phyloP scores from a whole-genome alignment of 1,140 invertebrate species.

The Ylistrum balloti region DNA sequence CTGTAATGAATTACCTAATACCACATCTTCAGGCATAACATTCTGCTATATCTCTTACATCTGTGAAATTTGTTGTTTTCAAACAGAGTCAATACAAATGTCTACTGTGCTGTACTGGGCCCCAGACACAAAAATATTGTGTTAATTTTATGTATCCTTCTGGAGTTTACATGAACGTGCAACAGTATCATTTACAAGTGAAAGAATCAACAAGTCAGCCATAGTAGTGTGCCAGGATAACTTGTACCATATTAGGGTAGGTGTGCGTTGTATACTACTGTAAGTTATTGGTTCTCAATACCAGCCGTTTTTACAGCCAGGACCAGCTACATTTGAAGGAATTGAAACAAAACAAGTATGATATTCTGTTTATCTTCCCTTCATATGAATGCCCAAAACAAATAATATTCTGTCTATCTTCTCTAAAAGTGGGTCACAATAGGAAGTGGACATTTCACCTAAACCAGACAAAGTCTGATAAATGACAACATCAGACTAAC shows the following conservation, averaged over 20 bases:
- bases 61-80: background rate
- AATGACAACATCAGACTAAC: too few relatives aligned
- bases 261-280: too few relatives aligned
- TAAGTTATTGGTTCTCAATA: too few relatives aligned
- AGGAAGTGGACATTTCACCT: too few relatives aligned
- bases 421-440: too few relatives aligned
- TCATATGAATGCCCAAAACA: too few relatives aligned
- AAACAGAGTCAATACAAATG: background rate
- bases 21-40: background rate
- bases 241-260: background rate
- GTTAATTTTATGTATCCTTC: constrained; percentile 12
- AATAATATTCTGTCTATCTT: too few relatives aligned
- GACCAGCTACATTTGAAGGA: background rate
- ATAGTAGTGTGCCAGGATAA: background rate
- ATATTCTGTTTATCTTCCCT: constrained; percentile 1
- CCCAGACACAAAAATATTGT: background rate
- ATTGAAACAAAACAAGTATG: background rate
- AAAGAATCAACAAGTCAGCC: background rate
- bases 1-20: too few relatives aligned
- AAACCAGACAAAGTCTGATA: too few relatives aligned
- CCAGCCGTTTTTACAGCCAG: too few relatives aligned
- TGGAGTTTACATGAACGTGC: background rate
- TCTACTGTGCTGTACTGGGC: background rate
- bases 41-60: background rate
- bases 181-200: background rate